These are phyloP conservation scores for Asteroscopus sphinx DNA, from an alignment of 2,888 invertebrate species.

Conservation along the genomic window DNA sequence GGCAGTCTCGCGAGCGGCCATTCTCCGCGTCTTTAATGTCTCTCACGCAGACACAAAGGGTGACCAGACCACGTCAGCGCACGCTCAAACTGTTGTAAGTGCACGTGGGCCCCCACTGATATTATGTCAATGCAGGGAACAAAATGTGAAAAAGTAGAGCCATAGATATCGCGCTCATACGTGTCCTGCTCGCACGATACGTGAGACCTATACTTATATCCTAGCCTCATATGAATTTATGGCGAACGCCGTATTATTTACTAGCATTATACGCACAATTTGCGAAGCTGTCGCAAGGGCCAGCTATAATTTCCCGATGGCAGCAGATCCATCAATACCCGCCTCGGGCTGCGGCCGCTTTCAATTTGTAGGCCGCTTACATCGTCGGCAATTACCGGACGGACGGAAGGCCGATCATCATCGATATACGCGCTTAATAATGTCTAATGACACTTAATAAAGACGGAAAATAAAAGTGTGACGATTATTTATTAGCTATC, in stretches of 20 bases:
- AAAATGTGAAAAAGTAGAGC: conserved; percentile 30
- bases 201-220: conserved; percentile 73
- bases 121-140: conserved; percentile 41
- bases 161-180: conserved; percentile 42
- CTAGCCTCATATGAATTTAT: conserved; percentile 83
- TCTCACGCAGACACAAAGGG: conserved; percentile 78
- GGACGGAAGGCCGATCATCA: conserved; percentile 88
- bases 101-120: conserved; percentile 22
- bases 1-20: conserved; percentile 57
- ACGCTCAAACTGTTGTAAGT: conserved; percentile 34
- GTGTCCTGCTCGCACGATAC: conserved; percentile 62
- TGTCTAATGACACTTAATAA: conserved; percentile 89
- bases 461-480: conserved; percentile 87
- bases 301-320: conserved; percentile 88
- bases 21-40: conserved; percentile 66
- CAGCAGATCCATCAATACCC: conserved; percentile 88
- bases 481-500: conserved; percentile 82
- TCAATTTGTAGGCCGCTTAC: conserved; percentile 89
- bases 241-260: conserved; percentile 85
- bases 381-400: conserved; percentile 86
- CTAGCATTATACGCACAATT: conserved; percentile 90
- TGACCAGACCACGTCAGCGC: conserved; percentile 64
- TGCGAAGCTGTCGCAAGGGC: conserved; percentile 89
- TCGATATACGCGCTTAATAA: conserved; percentile 88
- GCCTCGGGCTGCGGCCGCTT: conserved; percentile 87